These are phyloP conservation scores for Melolontha melolontha DNA, from an alignment of 2,888 invertebrate genomes.

Conservation along the genomic window DNA sequence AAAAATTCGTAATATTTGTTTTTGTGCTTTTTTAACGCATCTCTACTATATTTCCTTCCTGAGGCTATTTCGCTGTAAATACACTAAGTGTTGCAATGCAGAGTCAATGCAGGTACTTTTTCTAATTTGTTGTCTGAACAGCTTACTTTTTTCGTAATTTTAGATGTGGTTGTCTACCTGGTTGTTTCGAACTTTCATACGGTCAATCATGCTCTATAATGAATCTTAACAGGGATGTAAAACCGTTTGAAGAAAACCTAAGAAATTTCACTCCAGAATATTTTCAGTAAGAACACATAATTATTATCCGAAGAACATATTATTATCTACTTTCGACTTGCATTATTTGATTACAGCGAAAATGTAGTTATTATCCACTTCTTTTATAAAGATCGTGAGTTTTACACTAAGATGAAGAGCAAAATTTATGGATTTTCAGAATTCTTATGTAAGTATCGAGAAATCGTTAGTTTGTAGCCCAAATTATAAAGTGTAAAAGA, in stretches of 20 bases:
- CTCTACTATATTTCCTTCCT: neutral
- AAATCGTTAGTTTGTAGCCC: neutral
- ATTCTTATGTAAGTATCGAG: conserved; percentile 74
- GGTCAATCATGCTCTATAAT: conserved; percentile 9
- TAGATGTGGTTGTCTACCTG: conserved; percentile 33
- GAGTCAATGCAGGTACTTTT: conserved; percentile 8
- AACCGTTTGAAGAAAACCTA: neutral
- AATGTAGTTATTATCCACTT: conserved; percentile 78
- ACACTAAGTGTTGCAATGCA: conserved; percentile 23
- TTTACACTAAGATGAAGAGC: conserved; percentile 76
- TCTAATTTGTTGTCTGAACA: neutral
- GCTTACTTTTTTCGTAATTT: conserved; percentile 1
- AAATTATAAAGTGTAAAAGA: too few species aligned
- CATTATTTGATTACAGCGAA: conserved; percentile 63
- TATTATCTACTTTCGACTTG: neutral
- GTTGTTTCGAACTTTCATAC: conserved; percentile 28
- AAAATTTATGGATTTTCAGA: conserved; percentile 82
- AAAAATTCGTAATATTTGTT: too few species aligned
- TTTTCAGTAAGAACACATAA: conserved; percentile 10
- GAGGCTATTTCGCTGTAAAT: neutral
- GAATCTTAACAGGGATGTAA: neutral
- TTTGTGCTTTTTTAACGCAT: neutral
- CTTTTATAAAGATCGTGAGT: conserved; percentile 75
- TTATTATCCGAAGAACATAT: neutral
- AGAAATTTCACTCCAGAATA: conserved; percentile 5